Conservation (phyloP, 2,888 invertebrate species). For the Xestia rhomboidea region DNA sequence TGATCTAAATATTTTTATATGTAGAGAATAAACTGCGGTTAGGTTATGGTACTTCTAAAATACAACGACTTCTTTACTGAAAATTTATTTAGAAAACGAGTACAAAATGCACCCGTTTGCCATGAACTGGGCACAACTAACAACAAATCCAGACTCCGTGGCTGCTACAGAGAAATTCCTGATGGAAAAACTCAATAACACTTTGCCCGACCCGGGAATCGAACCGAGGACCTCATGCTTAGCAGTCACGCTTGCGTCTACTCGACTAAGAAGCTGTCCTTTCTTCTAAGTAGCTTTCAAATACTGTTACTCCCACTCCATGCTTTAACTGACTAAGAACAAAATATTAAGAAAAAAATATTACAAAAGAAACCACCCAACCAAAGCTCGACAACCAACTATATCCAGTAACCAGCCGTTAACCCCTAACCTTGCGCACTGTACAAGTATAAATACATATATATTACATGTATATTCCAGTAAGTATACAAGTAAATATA, state of each 20-base stretch:
- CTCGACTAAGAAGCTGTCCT: background rate
- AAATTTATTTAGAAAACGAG: background rate
- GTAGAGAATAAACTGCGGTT: background rate
- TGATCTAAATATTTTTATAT: conserved; percentile 10
- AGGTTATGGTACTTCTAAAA: background rate
- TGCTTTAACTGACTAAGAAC: background rate
- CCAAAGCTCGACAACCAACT: conserved; percentile 9
- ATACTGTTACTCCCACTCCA: background rate
- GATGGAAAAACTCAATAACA: background rate
- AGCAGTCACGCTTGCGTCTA: background rate
- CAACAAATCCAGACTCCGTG: background rate
- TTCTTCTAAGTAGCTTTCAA: background rate
- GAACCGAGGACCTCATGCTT: background rate
- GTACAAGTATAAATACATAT: conserved; percentile 1
- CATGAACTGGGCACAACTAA: background rate
- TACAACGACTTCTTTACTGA: background rate
- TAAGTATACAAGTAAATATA: conserved; percentile 43
- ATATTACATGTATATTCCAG: conserved; percentile 8
- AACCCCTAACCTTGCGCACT: conserved; percentile 35
- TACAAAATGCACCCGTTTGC: background rate
- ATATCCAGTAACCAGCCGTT: conserved; percentile 3
- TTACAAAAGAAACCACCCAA: background rate
- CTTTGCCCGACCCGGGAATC: background rate
- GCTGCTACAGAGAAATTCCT: background rate
- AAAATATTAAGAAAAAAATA: background rate